Evolutionary conservation across 2,888 invertebrate species (phyloP).

Genomic region (Bimastos eiseni): DNA sequence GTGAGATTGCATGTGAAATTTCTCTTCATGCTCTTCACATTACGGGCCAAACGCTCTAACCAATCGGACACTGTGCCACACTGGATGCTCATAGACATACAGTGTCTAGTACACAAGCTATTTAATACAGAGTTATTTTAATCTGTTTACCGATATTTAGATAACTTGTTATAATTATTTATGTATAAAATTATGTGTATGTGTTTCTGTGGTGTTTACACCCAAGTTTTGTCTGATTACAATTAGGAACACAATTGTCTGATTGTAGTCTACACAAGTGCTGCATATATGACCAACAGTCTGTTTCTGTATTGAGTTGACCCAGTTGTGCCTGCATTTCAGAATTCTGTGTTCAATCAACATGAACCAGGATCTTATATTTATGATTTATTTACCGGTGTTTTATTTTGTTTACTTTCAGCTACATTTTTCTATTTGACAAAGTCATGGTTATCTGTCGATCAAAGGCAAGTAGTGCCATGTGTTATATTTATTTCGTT

Average conservation of each 20-base stretch:
- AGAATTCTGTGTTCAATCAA: not conserved
- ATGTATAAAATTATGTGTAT: too few species aligned
- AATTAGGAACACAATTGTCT: not conserved
- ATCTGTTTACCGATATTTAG: too few species aligned
- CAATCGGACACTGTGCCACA: too few species aligned
- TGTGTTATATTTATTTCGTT: not conserved
- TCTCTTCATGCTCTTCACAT: too few species aligned
- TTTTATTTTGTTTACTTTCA: constrained; percentile 21
- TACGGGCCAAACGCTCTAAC: too few species aligned
- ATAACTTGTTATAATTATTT: too few species aligned
- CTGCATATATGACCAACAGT: not conserved
- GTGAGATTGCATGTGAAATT: too few species aligned
- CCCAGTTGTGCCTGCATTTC: not conserved
- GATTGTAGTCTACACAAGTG: not conserved
- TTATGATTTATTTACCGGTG: not conserved
- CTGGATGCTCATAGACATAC: not conserved
- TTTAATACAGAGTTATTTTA: too few species aligned
- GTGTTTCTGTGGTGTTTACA: not conserved
- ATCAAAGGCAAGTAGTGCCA: not conserved
- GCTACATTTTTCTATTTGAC: constrained; percentile 35
- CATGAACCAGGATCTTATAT: not conserved
- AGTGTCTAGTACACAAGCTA: not conserved
- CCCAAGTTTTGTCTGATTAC: not conserved
- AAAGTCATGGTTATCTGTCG: constrained; percentile 31
- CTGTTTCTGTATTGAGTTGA: not conserved